phyloP scores from a whole-genome alignment of 2,888 invertebrate species.

The Brenthis daphne region DNA sequence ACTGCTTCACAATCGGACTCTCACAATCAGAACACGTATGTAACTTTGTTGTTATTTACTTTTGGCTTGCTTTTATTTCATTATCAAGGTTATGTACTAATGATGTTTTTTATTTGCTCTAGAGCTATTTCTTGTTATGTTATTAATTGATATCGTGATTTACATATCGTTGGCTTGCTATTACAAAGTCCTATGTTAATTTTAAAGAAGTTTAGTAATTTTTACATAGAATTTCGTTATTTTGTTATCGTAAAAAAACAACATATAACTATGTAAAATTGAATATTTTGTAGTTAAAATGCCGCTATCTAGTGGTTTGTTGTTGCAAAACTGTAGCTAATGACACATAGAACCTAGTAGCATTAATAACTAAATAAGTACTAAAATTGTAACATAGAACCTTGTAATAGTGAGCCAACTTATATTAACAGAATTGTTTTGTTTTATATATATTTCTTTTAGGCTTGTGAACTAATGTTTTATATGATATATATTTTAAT shows the following conservation, averaged over 20 bases:
- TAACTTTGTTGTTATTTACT: conserved; percentile 45
- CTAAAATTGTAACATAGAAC: too few species aligned
- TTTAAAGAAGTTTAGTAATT: too few species aligned
- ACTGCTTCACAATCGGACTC: conserved; percentile 84
- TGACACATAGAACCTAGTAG: too few species aligned
- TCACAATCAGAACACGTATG: conserved; percentile 85
- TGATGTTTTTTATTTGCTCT: conserved; percentile 3
- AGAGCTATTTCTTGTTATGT: background rate
- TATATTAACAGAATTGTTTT: background rate
- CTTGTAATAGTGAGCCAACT: background rate
- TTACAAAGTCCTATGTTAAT: too few species aligned
- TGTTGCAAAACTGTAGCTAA: too few species aligned
- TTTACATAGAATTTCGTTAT: too few species aligned
- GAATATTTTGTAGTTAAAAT: too few species aligned
- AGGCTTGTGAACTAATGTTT: background rate
- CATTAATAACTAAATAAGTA: too few species aligned
- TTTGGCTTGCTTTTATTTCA: conserved; percentile 13
- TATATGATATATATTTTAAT: background rate
- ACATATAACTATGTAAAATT: too few species aligned
- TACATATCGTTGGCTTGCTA: too few species aligned
- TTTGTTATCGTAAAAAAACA: too few species aligned
- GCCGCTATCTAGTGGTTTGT: too few species aligned
- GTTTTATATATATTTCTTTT: background rate
- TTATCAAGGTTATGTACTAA: conserved; percentile 8
- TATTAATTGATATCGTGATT: background rate